Conservation (phyloP, 2,888 invertebrate species). For the Abrostola tripartita region DNA sequence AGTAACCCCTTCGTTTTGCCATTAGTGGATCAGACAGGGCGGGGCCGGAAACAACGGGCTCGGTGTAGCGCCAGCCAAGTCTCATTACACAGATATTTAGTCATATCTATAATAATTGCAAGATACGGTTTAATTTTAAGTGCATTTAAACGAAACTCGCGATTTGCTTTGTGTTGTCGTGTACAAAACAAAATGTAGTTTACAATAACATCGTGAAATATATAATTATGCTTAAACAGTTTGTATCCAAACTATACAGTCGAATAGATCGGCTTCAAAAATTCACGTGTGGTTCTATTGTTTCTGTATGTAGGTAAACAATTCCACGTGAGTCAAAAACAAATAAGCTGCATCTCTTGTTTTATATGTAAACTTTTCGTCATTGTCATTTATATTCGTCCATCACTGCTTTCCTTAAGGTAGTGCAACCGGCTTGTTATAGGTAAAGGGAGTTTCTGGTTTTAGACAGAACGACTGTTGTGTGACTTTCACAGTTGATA, state of each 20-base stretch:
- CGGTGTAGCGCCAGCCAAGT: constrained; percentile 45
- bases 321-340: background rate
- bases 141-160: background rate
- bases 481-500: constrained; percentile 28
- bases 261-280: too few species aligned
- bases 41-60: constrained; percentile 72
- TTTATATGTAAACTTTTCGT: background rate
- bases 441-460: constrained; percentile 24
- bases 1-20: constrained; percentile 62
- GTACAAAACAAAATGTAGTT: too few species aligned
- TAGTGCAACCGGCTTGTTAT: constrained; percentile 26
- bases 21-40: constrained; percentile 74
- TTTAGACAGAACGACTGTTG: constrained; percentile 28
- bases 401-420: constrained; percentile 17
- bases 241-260: too few species aligned
- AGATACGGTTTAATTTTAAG: constrained; percentile 5
- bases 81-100: constrained; percentile 28
- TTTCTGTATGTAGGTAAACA: too few species aligned
- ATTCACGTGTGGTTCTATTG: too few species aligned
- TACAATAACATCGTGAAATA: too few species aligned
- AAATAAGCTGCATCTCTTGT: background rate
- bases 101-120: constrained; percentile 15
- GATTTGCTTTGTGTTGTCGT: background rate
- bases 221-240: too few species aligned
- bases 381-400: background rate